A percentile compares a stretch with the other conserved stretches of the same genome.
These are phyloP conservation scores for Macaria notata DNA, from an alignment of 2,888 invertebrate genomes.

Conservation along the genomic window DNA sequence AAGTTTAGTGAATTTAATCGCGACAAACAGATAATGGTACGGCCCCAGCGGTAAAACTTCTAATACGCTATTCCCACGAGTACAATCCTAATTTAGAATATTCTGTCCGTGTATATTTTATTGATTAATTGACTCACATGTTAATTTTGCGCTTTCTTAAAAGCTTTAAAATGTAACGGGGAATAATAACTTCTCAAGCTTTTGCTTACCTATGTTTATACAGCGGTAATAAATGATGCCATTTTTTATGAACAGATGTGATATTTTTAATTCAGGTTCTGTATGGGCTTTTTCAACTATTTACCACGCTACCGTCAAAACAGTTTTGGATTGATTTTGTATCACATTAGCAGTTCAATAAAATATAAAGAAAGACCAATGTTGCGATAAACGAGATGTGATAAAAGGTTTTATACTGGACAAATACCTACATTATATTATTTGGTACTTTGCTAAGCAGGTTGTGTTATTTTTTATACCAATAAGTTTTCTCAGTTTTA, in stretches of 20 bases:
- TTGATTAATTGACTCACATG: constrained; percentile 27
- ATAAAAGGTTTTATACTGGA: too few species aligned
- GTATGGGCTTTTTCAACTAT: constrained; percentile 24
- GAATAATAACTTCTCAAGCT: constrained; percentile 21
- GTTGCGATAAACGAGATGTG: too few species aligned
- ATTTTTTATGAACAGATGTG: constrained; percentile 14
- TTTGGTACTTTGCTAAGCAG: too few species aligned
- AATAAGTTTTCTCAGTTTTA: too few species aligned
- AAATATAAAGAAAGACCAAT: constrained; percentile 4
- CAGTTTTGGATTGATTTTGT: constrained; percentile 13
- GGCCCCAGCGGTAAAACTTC: not conserved
- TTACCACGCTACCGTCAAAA: constrained; percentile 18
- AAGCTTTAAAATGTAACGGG: constrained; percentile 26
- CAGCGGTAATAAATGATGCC: constrained; percentile 19
- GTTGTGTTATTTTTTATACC: too few species aligned
- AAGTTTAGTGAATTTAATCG: not conserved
- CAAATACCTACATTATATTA: too few species aligned
- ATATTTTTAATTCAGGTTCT: constrained; percentile 16
- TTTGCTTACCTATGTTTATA: constrained; percentile 18
- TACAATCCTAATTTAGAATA: constrained; percentile 21
- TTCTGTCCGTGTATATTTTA: constrained; percentile 24
- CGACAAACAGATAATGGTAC: too few species aligned
- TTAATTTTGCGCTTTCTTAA: constrained; percentile 24
- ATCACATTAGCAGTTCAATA: constrained; percentile 22
- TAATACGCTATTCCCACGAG: constrained; percentile 18